Conservation (phyloP, 2,888 invertebrate genomes). For the Pyrgus malvae region DNA sequence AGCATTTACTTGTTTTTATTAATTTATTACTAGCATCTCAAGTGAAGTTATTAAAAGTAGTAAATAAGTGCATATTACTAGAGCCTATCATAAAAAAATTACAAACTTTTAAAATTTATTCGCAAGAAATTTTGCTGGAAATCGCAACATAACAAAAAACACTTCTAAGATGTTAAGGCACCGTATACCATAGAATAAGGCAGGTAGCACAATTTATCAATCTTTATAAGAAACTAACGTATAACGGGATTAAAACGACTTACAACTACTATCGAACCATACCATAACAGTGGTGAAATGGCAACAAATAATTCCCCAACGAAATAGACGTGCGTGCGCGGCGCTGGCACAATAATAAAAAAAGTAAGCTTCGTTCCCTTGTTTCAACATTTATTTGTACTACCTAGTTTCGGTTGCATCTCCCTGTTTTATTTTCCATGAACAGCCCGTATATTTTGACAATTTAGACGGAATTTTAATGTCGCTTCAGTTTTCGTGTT, state of each 20-base stretch:
- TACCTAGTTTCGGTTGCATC: constrained; percentile 40
- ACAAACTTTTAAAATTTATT: too few species aligned
- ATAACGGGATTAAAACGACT: neutral
- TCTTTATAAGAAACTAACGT: too few species aligned
- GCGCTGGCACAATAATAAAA: constrained; percentile 67
- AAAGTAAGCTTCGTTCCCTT: constrained; percentile 54
- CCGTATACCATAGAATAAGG: too few species aligned
- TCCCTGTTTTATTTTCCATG: constrained; percentile 21
- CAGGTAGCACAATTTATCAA: too few species aligned
- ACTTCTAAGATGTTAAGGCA: too few species aligned
- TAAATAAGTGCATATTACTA: too few species aligned
- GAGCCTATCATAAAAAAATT: too few species aligned
- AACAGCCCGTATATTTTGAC: constrained; percentile 15
- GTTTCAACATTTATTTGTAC: constrained; percentile 54
- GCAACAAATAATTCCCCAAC: constrained; percentile 67
- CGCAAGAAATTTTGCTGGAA: too few species aligned
- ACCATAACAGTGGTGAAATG: constrained; percentile 52
- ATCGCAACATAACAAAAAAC: too few species aligned
- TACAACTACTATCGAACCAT: neutral
- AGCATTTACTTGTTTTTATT: too few species aligned
- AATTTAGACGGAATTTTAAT: constrained; percentile 6
- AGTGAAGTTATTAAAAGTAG: too few species aligned
- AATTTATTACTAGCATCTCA: too few species aligned
- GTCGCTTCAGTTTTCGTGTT: neutral
- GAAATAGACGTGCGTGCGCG: constrained; percentile 72